A percentile compares a stretch with the other conserved stretches of the same genome.
These are phyloP conservation scores for Conus ventricosus DNA, from an alignment of 1,140 invertebrate genomes.

Conservation along the genomic window DNA sequence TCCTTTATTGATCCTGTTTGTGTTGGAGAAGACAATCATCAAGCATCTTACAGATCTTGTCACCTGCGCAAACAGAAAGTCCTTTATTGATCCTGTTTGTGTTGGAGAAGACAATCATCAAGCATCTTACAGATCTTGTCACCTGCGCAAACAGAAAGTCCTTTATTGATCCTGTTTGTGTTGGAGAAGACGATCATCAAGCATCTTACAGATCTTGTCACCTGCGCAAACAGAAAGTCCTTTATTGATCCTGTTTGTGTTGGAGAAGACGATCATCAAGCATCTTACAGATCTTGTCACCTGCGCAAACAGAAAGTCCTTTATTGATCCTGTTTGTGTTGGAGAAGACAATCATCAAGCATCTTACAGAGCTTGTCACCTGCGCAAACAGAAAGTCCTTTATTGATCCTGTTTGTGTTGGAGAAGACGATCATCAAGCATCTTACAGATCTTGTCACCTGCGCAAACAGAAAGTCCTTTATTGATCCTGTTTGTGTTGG, in stretches of 20 bases:
- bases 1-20: conserved; percentile 69
- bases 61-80: too few species aligned
- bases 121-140: conserved; percentile 86
- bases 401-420: conserved; percentile 75
- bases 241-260: conserved; percentile 74
- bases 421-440: conserved; percentile 84
- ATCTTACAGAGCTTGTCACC: conserved; percentile 83
- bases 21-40: conserved; percentile 83
- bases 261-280: conserved; percentile 84
- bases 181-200: conserved; percentile 83
- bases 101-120: conserved; percentile 82
- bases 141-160: too few species aligned
- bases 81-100: conserved; percentile 74
- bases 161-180: conserved; percentile 74
- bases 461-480: too few species aligned
- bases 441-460: conserved; percentile 82
- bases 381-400: too few species aligned
- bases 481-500: conserved; percentile 74
- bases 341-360: conserved; percentile 83
- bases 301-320: too few species aligned
- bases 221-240: too few species aligned
- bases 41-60: conserved; percentile 85
- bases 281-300: conserved; percentile 84
- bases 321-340: conserved; percentile 75
- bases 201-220: conserved; percentile 84